Conservation (phyloP, 2,113 vertebrate species). For the Ochotona princeps region DNA sequence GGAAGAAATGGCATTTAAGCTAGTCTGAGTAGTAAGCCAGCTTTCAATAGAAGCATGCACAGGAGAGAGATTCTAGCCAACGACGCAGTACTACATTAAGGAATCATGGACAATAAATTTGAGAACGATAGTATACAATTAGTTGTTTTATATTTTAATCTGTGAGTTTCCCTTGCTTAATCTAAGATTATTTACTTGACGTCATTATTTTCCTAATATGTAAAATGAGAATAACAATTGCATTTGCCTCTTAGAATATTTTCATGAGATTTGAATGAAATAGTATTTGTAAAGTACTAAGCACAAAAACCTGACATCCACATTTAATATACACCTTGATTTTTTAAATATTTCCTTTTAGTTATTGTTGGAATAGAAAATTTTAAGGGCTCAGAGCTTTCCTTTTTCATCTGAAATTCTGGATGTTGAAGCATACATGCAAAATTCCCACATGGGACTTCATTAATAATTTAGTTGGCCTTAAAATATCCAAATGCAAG, state of each 20-base stretch:
- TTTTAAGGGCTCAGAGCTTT: not conserved
- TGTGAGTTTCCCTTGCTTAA: not conserved
- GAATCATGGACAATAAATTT: not conserved
- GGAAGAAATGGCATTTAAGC: constrained; percentile 22
- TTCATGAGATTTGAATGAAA: constrained; percentile 23
- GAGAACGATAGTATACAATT: not conserved
- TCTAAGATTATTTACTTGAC: not conserved
- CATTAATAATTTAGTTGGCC: not conserved
- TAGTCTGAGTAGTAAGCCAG: not conserved
- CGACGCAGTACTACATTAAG: not conserved
- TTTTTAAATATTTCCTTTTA: not conserved
- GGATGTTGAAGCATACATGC: not conserved
- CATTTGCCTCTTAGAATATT: not conserved
- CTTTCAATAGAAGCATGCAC: not conserved
- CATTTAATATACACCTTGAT: not conserved
- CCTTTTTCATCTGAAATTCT: not conserved
- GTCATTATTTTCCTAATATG: not conserved
- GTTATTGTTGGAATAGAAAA: not conserved
- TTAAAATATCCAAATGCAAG: not conserved
- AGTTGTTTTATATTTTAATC: not conserved
- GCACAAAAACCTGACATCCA: not conserved
- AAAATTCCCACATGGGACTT: not conserved
- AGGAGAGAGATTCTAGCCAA: not conserved
- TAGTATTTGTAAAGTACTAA: constrained; percentile 24
- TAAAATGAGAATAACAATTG: not conserved